These are phyloP conservation scores for Drosophila miranda DNA, from an alignment of 1,140 invertebrate species.

Conservation along the genomic window DNA sequence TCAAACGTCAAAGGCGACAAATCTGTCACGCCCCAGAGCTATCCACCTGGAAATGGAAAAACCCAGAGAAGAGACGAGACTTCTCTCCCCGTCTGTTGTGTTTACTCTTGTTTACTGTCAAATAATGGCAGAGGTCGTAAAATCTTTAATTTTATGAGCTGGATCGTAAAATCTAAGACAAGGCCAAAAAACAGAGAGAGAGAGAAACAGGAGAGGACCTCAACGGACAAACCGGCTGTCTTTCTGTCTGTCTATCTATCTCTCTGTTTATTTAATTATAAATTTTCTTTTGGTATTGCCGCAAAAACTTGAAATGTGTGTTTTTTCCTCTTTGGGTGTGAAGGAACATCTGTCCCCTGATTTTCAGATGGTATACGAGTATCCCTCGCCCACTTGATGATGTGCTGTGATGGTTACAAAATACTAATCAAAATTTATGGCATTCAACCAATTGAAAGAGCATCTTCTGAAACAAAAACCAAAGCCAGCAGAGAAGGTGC, in stretches of 20 bases:
- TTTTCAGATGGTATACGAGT: conserved; percentile 2
- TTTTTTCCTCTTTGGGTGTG: neutral
- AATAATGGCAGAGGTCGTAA: conserved; percentile 66
- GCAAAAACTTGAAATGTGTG: conserved; percentile 6
- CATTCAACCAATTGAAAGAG: conserved; percentile 34
- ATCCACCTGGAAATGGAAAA: conserved; percentile 37
- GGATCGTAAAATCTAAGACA: conserved; percentile 57
- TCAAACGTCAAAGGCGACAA: conserved; percentile 20
- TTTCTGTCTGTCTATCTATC: no score
- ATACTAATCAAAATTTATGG: conserved; percentile 65
- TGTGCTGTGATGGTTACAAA: neutral
- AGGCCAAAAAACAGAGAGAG: neutral
- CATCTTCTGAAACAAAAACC: conserved; percentile 28
- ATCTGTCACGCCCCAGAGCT: conserved; percentile 60
- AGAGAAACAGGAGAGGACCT: conserved; percentile 1
- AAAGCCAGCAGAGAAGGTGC: conserved; percentile 16
- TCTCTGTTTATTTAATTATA: conserved; percentile 65
- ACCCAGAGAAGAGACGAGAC: neutral
- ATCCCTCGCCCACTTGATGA: conserved; percentile 28
- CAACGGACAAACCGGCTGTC: conserved; percentile 13
- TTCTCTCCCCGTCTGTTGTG: neutral
- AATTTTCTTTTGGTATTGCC: conserved; percentile 27
- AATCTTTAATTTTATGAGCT: conserved; percentile 51
- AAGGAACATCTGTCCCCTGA: neutral
- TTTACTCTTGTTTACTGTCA: conserved; percentile 66